Evolutionary conservation across 2,797 vertebrate species (phyloP), one percentile per base, ranked within the genome.

Genomic region (Enteromius unitaeniatus): DNA sequence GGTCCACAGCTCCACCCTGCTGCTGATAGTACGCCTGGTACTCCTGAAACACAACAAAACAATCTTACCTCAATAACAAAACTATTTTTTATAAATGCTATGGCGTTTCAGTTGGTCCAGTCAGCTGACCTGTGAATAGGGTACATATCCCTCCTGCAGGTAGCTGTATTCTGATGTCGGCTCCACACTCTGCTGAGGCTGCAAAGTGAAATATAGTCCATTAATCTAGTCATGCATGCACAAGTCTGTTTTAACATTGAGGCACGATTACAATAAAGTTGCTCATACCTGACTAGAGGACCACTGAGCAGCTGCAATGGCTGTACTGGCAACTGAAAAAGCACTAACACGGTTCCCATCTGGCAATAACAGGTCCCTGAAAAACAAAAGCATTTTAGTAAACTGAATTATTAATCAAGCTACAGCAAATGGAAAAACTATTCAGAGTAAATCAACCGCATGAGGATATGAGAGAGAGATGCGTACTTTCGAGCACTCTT

Each of bases 301-400:
- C 98, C 98, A 99, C 94, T 99, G 98, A 85, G 98, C 98, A 58
- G 98, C 98, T 89, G 98, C 98, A 74, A 99, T 99, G 78, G 98
- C 98, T 72, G 98, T 99, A 88, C 98, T 99, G 65, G 98, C 98
- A 86, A 99, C 98, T 79, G 98, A 99, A 89, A 99, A 99, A 85
- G 97, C 98, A 80, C 97, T 99, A 91, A 99, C 95, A 53, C 97
- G 96, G 92, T 98, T 98, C 58, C 98, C 98, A 0, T 99, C 98
- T 0, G 98, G 96, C 34, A 99, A 94, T 73, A 99, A 94, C 87
- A 99, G 93, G 86, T 99, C 97, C 92, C 98, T 99, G 89, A 85
- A 83, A 2, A 84, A 17, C 6, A 74, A 0, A 13, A 1, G 13
- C 26, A 9, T 4, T 9, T 31, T n/a, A 31, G 6, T 6, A 5